Percentiles rank a stretch among this genome's conserved stretches.
phyloP scores from a whole-genome alignment of 2,797 vertebrate species.

The Philypnodon macrostomus region DNA sequence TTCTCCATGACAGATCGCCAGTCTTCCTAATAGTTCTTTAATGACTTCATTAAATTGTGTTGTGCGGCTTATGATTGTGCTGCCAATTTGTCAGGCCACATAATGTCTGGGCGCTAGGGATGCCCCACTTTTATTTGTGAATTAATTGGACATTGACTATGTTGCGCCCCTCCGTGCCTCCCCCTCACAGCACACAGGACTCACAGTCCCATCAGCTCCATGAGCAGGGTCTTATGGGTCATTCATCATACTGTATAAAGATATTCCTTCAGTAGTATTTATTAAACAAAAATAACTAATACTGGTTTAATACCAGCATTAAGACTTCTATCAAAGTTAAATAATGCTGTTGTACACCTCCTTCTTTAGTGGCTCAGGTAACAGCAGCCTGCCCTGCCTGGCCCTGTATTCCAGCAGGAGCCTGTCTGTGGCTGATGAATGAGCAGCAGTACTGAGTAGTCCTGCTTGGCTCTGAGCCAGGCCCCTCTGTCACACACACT shows the following conservation, averaged over 20 bases:
- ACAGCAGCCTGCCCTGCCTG: slow-evolving; percentile 28
- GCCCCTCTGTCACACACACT: slow-evolving; percentile 53
- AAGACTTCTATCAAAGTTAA: no score
- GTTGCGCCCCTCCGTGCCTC: slow-evolving; percentile 25
- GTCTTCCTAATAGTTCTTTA: slow-evolving; percentile 83
- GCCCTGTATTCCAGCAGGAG: slow-evolving; percentile 56
- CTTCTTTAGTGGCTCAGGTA: neutral
- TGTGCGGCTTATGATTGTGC: slow-evolving; percentile 77
- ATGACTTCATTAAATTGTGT: slow-evolving; percentile 83
- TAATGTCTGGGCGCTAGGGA: slow-evolving; percentile 73
- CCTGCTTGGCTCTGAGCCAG: slow-evolving; percentile 56
- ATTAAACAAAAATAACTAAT: no score
- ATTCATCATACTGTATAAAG: no score
- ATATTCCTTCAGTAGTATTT: no score
- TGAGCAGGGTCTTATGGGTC: slow-evolving; percentile 7
- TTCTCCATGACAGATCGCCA: slow-evolving; percentile 77
- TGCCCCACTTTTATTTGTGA: slow-evolving; percentile 78
- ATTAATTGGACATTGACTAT: slow-evolving; percentile 75
- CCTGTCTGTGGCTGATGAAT: slow-evolving; percentile 68
- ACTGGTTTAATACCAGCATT: no score
- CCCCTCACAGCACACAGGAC: slow-evolving; percentile 25
- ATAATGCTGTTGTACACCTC: neutral
- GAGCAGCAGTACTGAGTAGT: slow-evolving; percentile 48
- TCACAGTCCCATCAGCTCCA: slow-evolving; percentile 36
- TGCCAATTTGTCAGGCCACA: slow-evolving; percentile 76